Percentiles rank a stretch among this genome's conserved stretches.
Conservation (phyloP, 2,113 vertebrate species). For the Callopanchax toddi region DNA sequence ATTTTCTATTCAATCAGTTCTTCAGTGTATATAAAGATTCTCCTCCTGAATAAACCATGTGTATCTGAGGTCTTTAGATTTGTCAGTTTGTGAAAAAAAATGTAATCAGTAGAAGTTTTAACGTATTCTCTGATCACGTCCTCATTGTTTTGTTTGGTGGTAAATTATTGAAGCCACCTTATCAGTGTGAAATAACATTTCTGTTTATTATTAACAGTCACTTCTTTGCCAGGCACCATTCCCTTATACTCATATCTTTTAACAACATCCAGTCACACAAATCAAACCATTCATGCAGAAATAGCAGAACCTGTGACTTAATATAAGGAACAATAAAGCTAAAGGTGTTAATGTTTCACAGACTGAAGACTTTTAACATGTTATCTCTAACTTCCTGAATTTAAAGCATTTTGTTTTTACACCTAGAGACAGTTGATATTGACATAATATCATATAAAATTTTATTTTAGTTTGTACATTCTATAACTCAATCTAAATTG, state of each 20-base stretch:
- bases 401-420: background rate
- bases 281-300: conserved; percentile 10
- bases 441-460: background rate
- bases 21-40: conserved; percentile 33
- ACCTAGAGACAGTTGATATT: too few relatives aligned
- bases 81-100: background rate
- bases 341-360: conserved; percentile 38
- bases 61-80: background rate
- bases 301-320: background rate
- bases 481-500: background rate
- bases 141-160: background rate
- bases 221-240: background rate
- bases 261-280: conserved; percentile 13
- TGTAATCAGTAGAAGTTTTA: too few relatives aligned
- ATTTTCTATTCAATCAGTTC: too few relatives aligned
- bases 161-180: too few relatives aligned
- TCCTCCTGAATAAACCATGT: conserved; percentile 40
- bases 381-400: conserved; percentile 34
- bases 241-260: conserved; percentile 4
- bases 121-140: background rate
- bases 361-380: background rate
- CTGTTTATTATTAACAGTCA: conserved; percentile 5
- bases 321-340: conserved; percentile 12
- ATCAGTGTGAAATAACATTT: background rate
- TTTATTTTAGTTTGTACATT: background rate